Evolutionary conservation across 2,888 invertebrate genomes (phyloP), one percentile per base, ranked within the genome.

Genomic region (Polyploca ridens): DNA sequence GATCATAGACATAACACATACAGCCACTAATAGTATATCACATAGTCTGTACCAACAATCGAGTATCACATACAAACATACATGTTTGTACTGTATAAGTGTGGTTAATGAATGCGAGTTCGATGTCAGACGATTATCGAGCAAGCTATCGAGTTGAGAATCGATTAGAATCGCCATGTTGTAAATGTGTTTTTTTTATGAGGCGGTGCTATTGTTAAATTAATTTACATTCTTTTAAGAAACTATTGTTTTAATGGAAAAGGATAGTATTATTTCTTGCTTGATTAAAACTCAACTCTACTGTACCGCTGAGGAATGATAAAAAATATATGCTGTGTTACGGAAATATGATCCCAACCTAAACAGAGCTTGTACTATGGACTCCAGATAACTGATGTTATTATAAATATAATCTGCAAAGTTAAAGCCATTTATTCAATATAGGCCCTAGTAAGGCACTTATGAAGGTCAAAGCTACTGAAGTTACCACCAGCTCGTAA

Each of bases 121-220:
- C 69, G 73, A 69, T 73, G 72, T 72, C 73, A 68, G 65, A 62
- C 71, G 71, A 75, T 75, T 74, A 76, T 76, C 68, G 71, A 71
- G 63, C 66, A 69, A 73, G 69, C 68, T 76, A 78, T 76, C 74
- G 78, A 74, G 66, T 73, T 80, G 64, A 68, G 77, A 83, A 85
- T 83, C 84, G 79, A 81, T 80, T 81, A 82, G 84, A 82, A 79
- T 76, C 69, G 80, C 75, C 72, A 74, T 38, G 16, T n/a, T n/a
- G n/a, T n/a, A 33, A 38, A 10, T 16, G 3, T 5, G 3, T 13
- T n/a, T 57, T 16, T 49, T 33, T 33, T 54, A 33, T 27, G 6
- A 59, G n/a, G n/a, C 58, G 27, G 19, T 16, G 54, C 33, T 11
- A 57, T 58, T 58, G 13, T 14, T 33, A 14, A 33, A 13, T 33